A percentile compares a stretch with the other conserved stretches of the same genome.
Evolutionary conservation across 2,797 vertebrate species (phyloP).

Genomic region (Catharus ustulatus): DNA sequence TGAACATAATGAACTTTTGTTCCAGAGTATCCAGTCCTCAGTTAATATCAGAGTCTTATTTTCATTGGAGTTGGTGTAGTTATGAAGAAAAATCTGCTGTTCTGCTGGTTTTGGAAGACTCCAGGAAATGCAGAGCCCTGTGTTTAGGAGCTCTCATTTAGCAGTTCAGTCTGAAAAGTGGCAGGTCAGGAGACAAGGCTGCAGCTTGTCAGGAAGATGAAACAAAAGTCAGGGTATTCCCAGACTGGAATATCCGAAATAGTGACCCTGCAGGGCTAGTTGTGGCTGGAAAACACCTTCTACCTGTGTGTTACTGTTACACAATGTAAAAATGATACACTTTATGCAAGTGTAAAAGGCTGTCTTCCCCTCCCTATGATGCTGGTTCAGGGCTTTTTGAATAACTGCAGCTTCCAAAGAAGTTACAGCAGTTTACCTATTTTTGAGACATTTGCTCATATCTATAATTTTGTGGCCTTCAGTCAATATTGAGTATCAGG

Average conservation of each 20-base stretch:
- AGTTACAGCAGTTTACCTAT: not conserved
- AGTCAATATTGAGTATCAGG: not conserved
- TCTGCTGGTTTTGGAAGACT: not conserved
- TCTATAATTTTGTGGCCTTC: not conserved
- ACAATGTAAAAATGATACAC: not conserved
- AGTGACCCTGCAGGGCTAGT: not conserved
- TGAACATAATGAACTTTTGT: not conserved
- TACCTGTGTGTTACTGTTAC: not conserved
- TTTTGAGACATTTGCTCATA: not conserved
- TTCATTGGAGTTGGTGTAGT: not conserved
- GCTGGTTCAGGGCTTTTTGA: not conserved
- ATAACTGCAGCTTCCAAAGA: not conserved
- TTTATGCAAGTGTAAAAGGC: not conserved
- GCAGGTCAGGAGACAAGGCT: not conserved
- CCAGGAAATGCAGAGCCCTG: not conserved
- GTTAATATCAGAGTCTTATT: not conserved
- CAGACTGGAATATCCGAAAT: accelerated
- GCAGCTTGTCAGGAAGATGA: not conserved
- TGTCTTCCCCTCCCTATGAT: not conserved
- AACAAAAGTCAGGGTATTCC: not conserved
- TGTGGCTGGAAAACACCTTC: not conserved
- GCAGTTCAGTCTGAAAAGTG: not conserved
- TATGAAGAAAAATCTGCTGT: not conserved
- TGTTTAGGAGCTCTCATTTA: not conserved
- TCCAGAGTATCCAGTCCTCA: not conserved